Percentiles rank a stretch among this genome's conserved stretches.
Evolutionary conservation across 2,888 invertebrate species (phyloP).

Genomic region (Cerastis rubricosa): DNA sequence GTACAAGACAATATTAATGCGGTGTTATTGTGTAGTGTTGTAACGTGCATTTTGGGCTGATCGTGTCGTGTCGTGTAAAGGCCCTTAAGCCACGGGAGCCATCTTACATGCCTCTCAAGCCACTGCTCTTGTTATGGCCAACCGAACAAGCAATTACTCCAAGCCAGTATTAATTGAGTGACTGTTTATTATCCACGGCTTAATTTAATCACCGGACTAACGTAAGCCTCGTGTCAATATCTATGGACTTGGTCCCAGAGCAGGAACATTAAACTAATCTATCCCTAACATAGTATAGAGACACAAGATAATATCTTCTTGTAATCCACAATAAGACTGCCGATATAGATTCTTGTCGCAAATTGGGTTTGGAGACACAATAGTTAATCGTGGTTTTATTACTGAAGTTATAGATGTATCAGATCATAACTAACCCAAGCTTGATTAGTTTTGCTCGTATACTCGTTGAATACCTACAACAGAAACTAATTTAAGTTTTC

Average conservation of each 20-base stretch:
- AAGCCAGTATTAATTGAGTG: constrained; percentile 58
- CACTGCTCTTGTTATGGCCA: constrained; percentile 32
- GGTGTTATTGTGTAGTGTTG: constrained; percentile 31
- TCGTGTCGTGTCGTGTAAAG: constrained; percentile 17
- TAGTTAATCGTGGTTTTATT: constrained; percentile 50
- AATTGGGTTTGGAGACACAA: constrained; percentile 47
- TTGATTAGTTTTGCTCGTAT: constrained; percentile 32
- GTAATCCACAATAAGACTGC: constrained; percentile 56
- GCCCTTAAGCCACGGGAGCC: constrained; percentile 23
- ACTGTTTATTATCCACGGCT: constrained; percentile 59
- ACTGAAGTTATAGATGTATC: constrained; percentile 36
- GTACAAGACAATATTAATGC: constrained; percentile 27
- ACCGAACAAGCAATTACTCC: constrained; percentile 56
- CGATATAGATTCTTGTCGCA: constrained; percentile 52
- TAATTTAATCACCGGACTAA: constrained; percentile 61
- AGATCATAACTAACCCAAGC: constrained; percentile 15
- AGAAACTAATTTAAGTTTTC: constrained; percentile 1
- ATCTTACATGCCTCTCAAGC: constrained; percentile 31
- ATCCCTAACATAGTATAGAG: constrained; percentile 30
- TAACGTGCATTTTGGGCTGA: constrained; percentile 28
- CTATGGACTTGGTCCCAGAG: constrained; percentile 33
- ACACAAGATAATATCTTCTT: constrained; percentile 46
- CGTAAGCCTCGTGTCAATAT: constrained; percentile 55
- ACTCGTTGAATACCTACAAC: not conserved
- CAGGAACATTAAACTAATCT: constrained; percentile 59